Conservation (phyloP, 2,113 vertebrate species). For the Triplophysa rosa region DNA sequence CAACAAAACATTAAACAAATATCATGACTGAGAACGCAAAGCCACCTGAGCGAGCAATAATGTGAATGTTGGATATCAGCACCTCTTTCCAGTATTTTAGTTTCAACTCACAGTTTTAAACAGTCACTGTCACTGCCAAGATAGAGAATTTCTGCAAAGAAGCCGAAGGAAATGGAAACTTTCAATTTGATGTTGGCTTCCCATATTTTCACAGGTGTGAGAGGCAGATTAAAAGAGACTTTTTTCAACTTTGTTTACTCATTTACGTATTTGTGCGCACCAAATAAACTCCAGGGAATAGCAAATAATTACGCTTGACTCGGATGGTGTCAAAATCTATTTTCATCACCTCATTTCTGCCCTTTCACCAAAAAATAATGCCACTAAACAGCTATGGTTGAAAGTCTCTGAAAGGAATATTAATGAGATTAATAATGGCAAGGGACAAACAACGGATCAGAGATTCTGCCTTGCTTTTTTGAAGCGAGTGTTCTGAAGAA, state of each 20-base stretch:
- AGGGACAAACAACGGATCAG: conserved; percentile 58
- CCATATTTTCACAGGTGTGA: conserved; percentile 47
- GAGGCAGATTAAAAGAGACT: conserved; percentile 41
- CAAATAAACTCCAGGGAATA: conserved; percentile 20
- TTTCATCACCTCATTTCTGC: conserved; percentile 33
- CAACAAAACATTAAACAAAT: no score
- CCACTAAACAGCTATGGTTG: conserved; percentile 67
- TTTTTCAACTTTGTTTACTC: conserved; percentile 20
- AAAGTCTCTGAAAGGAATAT: conserved; percentile 77
- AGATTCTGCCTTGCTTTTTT: conserved; percentile 76
- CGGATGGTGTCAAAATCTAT: conserved; percentile 8
- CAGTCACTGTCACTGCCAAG: conserved; percentile 7
- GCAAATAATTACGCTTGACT: conserved; percentile 26
- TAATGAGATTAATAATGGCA: conserved; percentile 76
- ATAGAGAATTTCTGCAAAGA: conserved; percentile 30
- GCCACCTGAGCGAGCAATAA: no score
- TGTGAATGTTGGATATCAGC: neutral
- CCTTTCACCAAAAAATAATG: conserved; percentile 54
- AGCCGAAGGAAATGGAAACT: conserved; percentile 5
- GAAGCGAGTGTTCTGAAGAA: conserved; percentile 70
- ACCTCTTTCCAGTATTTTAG: neutral
- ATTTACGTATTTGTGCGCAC: conserved; percentile 32
- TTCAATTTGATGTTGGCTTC: conserved; percentile 38
- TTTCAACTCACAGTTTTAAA: neutral
- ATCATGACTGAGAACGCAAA: no score